Percentiles rank a stretch among this genome's conserved stretches.
phyloP scores from a whole-genome alignment of 1,140 invertebrate genomes.

The Leptinotarsa defecta region DNA sequence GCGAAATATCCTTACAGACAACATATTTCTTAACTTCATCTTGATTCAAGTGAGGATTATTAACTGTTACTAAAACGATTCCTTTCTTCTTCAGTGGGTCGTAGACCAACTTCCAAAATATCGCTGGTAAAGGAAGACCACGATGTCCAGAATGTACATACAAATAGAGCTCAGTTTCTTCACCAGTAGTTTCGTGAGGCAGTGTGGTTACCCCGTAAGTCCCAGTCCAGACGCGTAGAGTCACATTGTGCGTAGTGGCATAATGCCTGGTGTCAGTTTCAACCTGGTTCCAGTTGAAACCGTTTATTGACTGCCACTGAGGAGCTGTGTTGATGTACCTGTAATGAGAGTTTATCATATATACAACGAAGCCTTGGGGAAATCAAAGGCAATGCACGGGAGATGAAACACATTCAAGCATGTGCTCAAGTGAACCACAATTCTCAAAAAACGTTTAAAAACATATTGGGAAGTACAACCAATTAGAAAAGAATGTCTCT shows the following conservation, averaged over 20 bases:
- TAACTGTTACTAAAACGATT: slow-evolving; percentile 66
- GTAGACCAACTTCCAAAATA: slow-evolving; percentile 68
- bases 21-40: slow-evolving; percentile 55
- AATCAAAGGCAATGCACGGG: too few species aligned
- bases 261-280: slow-evolving; percentile 58
- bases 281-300: slow-evolving; percentile 61
- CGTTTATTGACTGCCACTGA: slow-evolving; percentile 65
- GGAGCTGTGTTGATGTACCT: slow-evolving; percentile 62
- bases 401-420: too few species aligned
- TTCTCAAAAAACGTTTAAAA: too few species aligned
- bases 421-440: too few species aligned
- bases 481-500: too few species aligned
- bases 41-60: slow-evolving; percentile 63
- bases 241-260: slow-evolving; percentile 33
- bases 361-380: too few species aligned
- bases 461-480: too few species aligned
- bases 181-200: slow-evolving; percentile 52
- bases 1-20: slow-evolving; percentile 64
- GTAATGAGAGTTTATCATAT: slow-evolving; percentile 50
- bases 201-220: slow-evolving; percentile 61
- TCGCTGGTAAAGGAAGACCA: slow-evolving; percentile 61
- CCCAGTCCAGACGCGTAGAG: slow-evolving; percentile 64
- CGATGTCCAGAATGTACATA: slow-evolving; percentile 55
- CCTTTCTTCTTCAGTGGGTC: slow-evolving; percentile 59
- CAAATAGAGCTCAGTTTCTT: slow-evolving; percentile 58